These are phyloP conservation scores for Incurvaria masculella DNA, from an alignment of 2,888 invertebrate species.

Conservation along the genomic window DNA sequence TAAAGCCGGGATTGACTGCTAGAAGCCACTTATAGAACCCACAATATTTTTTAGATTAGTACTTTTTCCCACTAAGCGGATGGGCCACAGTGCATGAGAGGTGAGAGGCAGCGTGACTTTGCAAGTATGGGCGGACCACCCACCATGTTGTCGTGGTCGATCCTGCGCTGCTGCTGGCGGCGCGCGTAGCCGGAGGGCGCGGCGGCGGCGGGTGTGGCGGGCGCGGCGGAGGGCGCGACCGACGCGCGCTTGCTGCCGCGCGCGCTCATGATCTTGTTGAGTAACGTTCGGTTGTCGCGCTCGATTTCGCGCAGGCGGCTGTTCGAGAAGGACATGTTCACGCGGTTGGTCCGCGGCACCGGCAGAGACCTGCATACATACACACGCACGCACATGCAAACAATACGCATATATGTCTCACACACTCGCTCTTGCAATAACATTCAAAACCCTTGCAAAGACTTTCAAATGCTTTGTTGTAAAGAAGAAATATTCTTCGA, in stretches of 20 bases:
- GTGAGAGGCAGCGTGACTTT: neutral
- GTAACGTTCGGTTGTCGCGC: constrained; percentile 56
- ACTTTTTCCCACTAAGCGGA: neutral
- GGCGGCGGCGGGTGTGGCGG: constrained; percentile 19
- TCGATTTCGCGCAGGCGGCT: constrained; percentile 59
- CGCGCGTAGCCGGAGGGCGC: constrained; percentile 48
- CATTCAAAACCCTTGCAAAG: too few relatives aligned
- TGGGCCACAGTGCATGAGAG: neutral
- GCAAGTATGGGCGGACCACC: neutral
- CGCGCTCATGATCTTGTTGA: constrained; percentile 54
- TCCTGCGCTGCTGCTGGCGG: constrained; percentile 52
- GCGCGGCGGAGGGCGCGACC: constrained; percentile 28
- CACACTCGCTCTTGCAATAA: too few relatives aligned
- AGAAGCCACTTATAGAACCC: too few relatives aligned
- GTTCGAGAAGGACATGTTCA: constrained; percentile 57
- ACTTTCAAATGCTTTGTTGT: neutral
- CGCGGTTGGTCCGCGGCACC: constrained; percentile 28
- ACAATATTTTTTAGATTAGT: too few relatives aligned
- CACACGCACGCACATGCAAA: neutral
- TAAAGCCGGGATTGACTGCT: too few relatives aligned
- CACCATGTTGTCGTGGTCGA: constrained; percentile 58
- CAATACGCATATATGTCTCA: too few relatives aligned
- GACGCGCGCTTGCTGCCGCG: constrained; percentile 35
- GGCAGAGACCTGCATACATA: constrained; percentile 30
- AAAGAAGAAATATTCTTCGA: neutral